These are phyloP conservation scores for Machimus rusticus DNA, from an alignment of 2,888 invertebrate species.

Conservation along the genomic window DNA sequence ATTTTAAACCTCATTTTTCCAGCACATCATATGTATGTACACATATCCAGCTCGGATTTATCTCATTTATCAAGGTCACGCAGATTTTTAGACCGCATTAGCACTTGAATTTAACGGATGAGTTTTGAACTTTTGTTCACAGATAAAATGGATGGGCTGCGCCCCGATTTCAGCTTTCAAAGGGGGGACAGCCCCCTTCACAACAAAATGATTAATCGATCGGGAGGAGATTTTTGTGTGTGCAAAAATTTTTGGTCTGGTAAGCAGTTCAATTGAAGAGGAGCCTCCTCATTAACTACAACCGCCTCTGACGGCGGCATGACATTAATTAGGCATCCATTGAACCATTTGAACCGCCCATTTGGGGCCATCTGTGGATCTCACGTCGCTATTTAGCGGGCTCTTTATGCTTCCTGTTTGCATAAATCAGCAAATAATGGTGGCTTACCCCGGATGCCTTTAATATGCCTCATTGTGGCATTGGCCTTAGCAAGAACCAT, in stretches of 20 bases:
- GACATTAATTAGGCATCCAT: conserved; percentile 25
- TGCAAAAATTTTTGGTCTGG: neutral
- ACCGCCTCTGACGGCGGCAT: neutral
- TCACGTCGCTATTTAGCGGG: neutral
- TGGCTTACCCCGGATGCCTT: neutral
- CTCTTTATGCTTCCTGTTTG: neutral
- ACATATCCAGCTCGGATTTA: neutral
- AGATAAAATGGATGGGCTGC: neutral
- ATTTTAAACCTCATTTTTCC: neutral
- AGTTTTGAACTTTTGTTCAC: neutral
- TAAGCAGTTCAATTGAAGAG: neutral
- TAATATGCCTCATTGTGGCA: neutral
- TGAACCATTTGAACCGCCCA: neutral
- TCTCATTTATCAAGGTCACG: neutral
- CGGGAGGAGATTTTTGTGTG: neutral
- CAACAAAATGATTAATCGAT: conserved; percentile 27
- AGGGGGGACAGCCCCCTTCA: neutral
- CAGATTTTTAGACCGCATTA: neutral
- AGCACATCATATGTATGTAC: too few relatives aligned
- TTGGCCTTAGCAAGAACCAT: neutral
- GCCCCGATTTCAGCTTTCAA: neutral
- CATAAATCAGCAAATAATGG: neutral
- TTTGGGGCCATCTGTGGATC: neutral
- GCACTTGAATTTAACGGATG: neutral
- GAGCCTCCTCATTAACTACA: neutral